Base-by-base conservation (phyloP, 92 coral and sea anemone species). In the Epizoanthus illoricatus region DNA sequence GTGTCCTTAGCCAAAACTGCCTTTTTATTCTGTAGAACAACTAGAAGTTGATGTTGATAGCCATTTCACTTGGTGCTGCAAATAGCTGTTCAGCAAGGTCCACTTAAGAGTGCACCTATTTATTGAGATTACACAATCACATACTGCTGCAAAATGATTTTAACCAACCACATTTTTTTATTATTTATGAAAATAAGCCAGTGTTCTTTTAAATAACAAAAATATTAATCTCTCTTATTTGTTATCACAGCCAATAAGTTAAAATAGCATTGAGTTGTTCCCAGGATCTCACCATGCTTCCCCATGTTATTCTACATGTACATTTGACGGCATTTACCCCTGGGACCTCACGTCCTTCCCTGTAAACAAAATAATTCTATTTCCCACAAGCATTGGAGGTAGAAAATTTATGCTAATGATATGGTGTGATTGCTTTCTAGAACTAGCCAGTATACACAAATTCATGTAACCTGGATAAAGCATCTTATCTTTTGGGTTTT, bases 401-500 rank as follows among this genome's bases (percentile, higher is more conserved):
- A 67, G 45, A 67, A 67, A 67, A 33, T 4, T 13, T 36, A 16
- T 7, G 10, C 45, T 67, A 39, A 17, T 67, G 20, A 49, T 67
- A 67, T 17, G 72, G 72, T 67, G 49, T 33, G 49, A 39, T 43
- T 36, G 49, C 55, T 67, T 67, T 65, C 72, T 67, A 13, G 41
- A 67, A 43, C 47, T 15, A 67, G 72, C 41, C 7, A 72, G 0
- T 72, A 42, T 73, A 73, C 79, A 41, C 41, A 41, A 76, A 41
- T 12, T 42, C 71, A 5, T 13, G 20, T 78, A 63, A 20, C 65
- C 23, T n/a, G 12, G 18, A 36, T 36, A 36, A n/a, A 4, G 64
- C 18, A 8, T 63, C 41, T 63, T 78, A 78, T 78, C 69, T 42
- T 70, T 45, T 78, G 79, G 63, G 58, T 45, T 78, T 78, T 20